A percentile compares a stretch with the other conserved stretches of the same genome.
Evolutionary conservation across 2,888 invertebrate species (phyloP).

Genomic region (Spisula solida): DNA sequence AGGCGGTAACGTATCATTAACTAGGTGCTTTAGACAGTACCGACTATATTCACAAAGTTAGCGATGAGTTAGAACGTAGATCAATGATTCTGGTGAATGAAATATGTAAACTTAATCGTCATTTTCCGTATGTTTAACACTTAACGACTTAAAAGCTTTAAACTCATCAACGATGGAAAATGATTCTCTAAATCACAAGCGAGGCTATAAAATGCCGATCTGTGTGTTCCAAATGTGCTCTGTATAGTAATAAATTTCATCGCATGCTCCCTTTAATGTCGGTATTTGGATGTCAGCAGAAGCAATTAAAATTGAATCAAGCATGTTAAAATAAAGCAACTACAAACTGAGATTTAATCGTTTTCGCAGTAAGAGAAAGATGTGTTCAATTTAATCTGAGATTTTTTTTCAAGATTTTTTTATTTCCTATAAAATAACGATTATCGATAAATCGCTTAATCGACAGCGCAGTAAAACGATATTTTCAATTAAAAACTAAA

Average conservation of each 20-base stretch:
- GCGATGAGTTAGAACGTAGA: no score
- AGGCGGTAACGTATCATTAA: no score
- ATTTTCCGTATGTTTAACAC: not conserved
- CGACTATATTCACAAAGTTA: no score
- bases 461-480: not conserved
- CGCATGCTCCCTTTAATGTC: not conserved
- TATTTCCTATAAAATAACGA: not conserved
- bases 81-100: no score
- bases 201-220: not conserved
- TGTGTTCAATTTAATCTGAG: not conserved
- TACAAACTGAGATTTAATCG: not conserved
- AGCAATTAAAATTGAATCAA: not conserved
- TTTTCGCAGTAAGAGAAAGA: not conserved
- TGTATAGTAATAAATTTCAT: not conserved
- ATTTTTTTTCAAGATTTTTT: not conserved
- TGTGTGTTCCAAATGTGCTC: not conserved
- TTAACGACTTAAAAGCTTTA: conserved; percentile 1
- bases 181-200: not conserved
- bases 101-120: no score
- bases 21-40: no score
- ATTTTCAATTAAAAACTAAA: not conserved
- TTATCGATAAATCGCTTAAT: not conserved
- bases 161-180: not conserved
- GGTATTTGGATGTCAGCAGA: not conserved
- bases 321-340: not conserved